Percentiles rank a stretch among this genome's conserved stretches.
phyloP scores from a whole-genome alignment of 2,113 vertebrate species.

The Carlito syrichta region DNA sequence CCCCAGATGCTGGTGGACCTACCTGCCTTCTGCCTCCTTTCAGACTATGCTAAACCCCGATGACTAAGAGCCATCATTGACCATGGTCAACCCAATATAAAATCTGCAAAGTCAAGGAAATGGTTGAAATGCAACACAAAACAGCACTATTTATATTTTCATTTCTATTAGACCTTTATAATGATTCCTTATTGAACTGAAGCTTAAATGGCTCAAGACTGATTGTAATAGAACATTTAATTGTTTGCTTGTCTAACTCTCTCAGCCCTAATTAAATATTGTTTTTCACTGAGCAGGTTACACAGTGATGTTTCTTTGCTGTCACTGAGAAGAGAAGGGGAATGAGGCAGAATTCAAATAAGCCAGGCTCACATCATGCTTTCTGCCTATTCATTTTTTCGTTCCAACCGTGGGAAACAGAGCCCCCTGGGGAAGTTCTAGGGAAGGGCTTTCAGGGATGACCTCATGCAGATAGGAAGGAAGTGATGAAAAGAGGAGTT shows the following conservation, averaged over 20 bases:
- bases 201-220: constrained; percentile 51
- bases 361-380: background rate
- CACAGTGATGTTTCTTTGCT: background rate
- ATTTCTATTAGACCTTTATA: constrained; percentile 32
- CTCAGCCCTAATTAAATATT: constrained; percentile 65
- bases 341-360: constrained; percentile 28
- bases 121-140: background rate
- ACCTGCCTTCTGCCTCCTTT: background rate
- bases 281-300: constrained; percentile 53
- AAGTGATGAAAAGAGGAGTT: background rate
- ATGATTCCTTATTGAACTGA: constrained; percentile 54
- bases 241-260: constrained; percentile 63
- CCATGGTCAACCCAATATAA: background rate
- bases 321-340: background rate
- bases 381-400: background rate
- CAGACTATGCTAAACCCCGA: background rate
- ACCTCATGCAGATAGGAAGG: background rate
- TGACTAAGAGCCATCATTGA: background rate
- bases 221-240: constrained; percentile 58
- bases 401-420: background rate
- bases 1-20: background rate
- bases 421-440: constrained; percentile 12
- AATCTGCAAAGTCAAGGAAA: background rate
- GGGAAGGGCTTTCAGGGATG: background rate
- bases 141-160: background rate